phyloP scores from a whole-genome alignment of 2,797 vertebrate species.

The Pelochelys cantorii region DNA sequence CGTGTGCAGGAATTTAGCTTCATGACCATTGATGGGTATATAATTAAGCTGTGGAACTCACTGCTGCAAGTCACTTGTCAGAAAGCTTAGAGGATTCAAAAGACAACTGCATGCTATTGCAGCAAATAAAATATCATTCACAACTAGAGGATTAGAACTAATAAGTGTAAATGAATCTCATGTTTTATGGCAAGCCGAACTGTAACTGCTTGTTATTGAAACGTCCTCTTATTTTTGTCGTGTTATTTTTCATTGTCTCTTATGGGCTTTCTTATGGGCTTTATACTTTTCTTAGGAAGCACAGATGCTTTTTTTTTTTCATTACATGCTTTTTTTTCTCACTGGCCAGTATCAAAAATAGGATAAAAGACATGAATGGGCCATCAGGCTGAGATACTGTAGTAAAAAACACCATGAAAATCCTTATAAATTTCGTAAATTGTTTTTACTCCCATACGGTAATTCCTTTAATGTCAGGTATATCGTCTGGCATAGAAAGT shows the following conservation, averaged over 20 bases:
- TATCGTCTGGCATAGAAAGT: neutral
- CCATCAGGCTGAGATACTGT: neutral
- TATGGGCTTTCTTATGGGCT: no score
- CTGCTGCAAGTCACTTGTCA: accelerated
- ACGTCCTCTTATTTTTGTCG: no score
- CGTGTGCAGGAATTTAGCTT: accelerated
- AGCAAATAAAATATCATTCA: neutral
- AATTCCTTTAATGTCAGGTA: neutral
- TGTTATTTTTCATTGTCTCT: no score
- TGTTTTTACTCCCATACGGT: neutral
- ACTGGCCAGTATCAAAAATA: no score
- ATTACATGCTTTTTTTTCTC: no score
- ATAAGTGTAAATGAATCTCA: neutral
- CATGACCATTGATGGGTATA: neutral
- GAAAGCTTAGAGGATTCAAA: neutral
- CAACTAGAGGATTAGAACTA: neutral
- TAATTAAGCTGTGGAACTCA: neutral
- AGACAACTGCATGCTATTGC: neutral
- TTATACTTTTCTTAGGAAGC: no score
- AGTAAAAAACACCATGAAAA: neutral
- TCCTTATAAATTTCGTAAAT: neutral
- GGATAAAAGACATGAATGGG: neutral
- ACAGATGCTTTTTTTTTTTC: no score
- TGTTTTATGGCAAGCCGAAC: neutral
- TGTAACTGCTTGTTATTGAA: no score